These are phyloP conservation scores for Eufriesea mexicana DNA, from an alignment of 1,140 invertebrate genomes.

Conservation along the genomic window DNA sequence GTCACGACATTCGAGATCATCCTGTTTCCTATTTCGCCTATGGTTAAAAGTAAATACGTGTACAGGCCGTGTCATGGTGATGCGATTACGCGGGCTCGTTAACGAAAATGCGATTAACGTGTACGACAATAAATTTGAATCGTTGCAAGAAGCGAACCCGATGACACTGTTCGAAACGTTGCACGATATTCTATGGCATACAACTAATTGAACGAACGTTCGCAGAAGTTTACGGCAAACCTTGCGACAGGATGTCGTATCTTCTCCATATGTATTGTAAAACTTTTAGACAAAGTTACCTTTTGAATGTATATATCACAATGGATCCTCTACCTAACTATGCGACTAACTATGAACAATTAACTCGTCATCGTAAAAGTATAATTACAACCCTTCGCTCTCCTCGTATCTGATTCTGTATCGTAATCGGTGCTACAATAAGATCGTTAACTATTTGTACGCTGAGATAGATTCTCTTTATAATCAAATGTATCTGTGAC, in stretches of 20 bases:
- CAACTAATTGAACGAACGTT: conserved; percentile 30
- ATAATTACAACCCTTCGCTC: conserved; percentile 43
- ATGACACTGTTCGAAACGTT: not conserved
- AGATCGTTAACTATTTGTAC: conserved; percentile 16
- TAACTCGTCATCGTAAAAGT: conserved; percentile 58
- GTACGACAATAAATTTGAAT: conserved; percentile 10
- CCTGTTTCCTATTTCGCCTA: conserved; percentile 1
- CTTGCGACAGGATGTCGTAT: conserved; percentile 39
- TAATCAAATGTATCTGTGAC: not conserved
- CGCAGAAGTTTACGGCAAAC: conserved; percentile 12
- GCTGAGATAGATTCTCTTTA: not conserved
- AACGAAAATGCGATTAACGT: conserved; percentile 5
- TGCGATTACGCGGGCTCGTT: not conserved
- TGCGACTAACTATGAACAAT: conserved; percentile 60
- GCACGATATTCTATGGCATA: not conserved
- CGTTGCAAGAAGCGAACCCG: conserved; percentile 16
- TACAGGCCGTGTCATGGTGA: not conserved
- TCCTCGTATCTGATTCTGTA: conserved; percentile 2
- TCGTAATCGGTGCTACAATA: conserved; percentile 7
- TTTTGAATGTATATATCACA: conserved; percentile 65
- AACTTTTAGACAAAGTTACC: conserved; percentile 71
- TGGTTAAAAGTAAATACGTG: not conserved
- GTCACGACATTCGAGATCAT: conserved; percentile 23
- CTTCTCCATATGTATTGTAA: conserved; percentile 54
- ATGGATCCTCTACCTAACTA: conserved; percentile 62